Conservation (phyloP, 2,888 invertebrate species). For the Caenorhabditis becei region DNA sequence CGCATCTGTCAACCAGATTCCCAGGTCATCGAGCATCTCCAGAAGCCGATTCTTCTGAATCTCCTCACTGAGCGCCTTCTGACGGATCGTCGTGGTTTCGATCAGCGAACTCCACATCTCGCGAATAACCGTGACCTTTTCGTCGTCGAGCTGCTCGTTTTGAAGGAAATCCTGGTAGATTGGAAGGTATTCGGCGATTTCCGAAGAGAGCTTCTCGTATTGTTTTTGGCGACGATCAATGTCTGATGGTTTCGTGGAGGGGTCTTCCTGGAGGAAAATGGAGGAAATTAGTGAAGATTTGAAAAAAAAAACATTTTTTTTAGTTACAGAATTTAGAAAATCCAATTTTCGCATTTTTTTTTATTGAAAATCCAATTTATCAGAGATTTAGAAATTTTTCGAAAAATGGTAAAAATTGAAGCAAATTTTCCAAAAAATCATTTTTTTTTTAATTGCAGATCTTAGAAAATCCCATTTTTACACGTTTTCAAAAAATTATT, state of each 20-base stretch:
- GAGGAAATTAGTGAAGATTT: too few species aligned
- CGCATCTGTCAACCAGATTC: conserved; percentile 36
- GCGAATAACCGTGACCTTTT: conserved; percentile 27
- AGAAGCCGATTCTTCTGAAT: conserved; percentile 37
- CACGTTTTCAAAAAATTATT: too few species aligned
- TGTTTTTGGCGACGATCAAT: conserved; percentile 34
- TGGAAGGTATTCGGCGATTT: conserved; percentile 41
- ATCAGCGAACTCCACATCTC: conserved; percentile 39
- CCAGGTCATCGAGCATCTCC: conserved; percentile 31
- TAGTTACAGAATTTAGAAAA: background rate
- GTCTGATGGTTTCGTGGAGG: conserved; percentile 6
- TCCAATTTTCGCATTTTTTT: background rate
- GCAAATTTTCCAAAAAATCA: too few species aligned
- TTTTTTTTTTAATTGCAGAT: too few species aligned
- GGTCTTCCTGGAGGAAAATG: too few species aligned
- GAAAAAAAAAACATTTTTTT: too few species aligned
- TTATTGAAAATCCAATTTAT: too few species aligned
- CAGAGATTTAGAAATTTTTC: too few species aligned
- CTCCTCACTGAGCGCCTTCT: conserved; percentile 24
- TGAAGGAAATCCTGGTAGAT: conserved; percentile 40
- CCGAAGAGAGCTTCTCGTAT: conserved; percentile 28
- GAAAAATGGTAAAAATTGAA: too few species aligned
- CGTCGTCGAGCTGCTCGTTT: conserved; percentile 35
- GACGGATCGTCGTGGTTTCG: conserved; percentile 39
- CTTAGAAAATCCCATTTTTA: too few species aligned